Evolutionary conservation across 2,113 vertebrate species (phyloP).

Genomic region (Xiphophorus maculatus): DNA sequence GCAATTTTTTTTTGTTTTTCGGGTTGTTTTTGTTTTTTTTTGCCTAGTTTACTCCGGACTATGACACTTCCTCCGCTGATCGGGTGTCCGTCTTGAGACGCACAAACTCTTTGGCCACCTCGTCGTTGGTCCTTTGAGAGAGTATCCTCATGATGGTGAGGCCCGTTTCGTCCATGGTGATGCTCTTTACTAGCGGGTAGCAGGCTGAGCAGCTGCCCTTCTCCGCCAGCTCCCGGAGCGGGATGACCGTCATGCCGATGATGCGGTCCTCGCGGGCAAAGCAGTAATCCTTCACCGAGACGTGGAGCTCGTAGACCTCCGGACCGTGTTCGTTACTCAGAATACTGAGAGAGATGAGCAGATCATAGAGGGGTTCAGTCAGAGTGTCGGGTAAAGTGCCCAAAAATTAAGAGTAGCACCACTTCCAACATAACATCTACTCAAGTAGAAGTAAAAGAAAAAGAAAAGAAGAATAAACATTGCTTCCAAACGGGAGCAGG

Average conservation of each 20-base stretch:
- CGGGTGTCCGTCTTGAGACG: constrained; percentile 94
- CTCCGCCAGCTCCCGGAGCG: constrained; percentile 86
- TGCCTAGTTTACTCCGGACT: constrained; percentile 36
- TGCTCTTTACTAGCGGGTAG: constrained; percentile 88
- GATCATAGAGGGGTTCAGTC: not conserved
- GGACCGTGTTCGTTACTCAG: constrained; percentile 90
- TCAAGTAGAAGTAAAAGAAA: no score
- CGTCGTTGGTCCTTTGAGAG: constrained; percentile 94
- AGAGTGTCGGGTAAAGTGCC: no score
- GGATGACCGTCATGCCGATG: constrained; percentile 94
- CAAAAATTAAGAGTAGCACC: no score
- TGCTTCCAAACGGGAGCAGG: no score
- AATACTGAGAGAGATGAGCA: constrained; percentile 74
- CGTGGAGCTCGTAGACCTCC: constrained; percentile 90
- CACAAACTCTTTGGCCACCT: constrained; percentile 98
- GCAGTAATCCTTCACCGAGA: constrained; percentile 98
- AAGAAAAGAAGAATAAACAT: no score
- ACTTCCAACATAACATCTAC: no score
- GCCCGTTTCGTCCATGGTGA: constrained; percentile 91
- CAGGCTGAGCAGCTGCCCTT: constrained; percentile 83
- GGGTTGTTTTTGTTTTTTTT: no score
- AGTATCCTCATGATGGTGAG: constrained; percentile 97
- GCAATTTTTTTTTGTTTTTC: constrained; percentile 32
- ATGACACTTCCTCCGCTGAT: constrained; percentile 87
- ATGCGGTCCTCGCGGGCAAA: constrained; percentile 95